A percentile compares a stretch with the other conserved stretches of the same genome.
Conservation (phyloP, 2,888 invertebrate genomes). For the Sphinx pinastri region DNA sequence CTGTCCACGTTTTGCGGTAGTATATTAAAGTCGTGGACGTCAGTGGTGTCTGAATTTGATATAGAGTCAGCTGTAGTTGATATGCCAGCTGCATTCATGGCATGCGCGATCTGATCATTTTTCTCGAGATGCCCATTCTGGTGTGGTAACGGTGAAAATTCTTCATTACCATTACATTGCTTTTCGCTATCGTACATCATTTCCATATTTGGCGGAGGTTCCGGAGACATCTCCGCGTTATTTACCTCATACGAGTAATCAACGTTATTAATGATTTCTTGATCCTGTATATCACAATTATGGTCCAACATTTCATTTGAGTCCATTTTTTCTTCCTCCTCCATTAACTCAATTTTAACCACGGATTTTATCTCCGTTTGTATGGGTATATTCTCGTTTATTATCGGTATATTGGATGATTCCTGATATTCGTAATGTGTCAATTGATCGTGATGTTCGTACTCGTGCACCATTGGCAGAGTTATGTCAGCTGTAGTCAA, state of each 20-base stretch:
- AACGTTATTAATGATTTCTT: conserved; percentile 37
- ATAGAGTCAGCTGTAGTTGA: conserved; percentile 55
- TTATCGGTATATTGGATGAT: conserved; percentile 42
- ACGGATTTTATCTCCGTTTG: conserved; percentile 62
- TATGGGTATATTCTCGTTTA: conserved; percentile 55
- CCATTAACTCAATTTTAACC: conserved; percentile 60
- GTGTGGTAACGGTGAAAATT: conserved; percentile 41
- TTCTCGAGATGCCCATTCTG: conserved; percentile 60
- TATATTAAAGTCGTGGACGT: conserved; percentile 79
- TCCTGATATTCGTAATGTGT: conserved; percentile 49
- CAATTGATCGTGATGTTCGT: conserved; percentile 58
- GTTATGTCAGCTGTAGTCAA: conserved; percentile 74
- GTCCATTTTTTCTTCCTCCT: conserved; percentile 62
- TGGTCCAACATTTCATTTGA: conserved; percentile 47
- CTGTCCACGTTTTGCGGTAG: conserved; percentile 80
- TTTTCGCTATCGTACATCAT: conserved; percentile 43
- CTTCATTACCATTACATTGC: conserved; percentile 35
- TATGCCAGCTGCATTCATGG: conserved; percentile 78
- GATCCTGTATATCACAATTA: conserved; percentile 31
- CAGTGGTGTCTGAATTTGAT: conserved; percentile 43
- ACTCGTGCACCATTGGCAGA: conserved; percentile 66
- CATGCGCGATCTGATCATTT: conserved; percentile 74
- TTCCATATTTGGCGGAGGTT: conserved; percentile 41
- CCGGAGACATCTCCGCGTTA: conserved; percentile 30
- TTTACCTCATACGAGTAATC: conserved; percentile 40